Evolutionary conservation across 2,888 invertebrate genomes (phyloP).

Genomic region (Agrotis ipsilon): DNA sequence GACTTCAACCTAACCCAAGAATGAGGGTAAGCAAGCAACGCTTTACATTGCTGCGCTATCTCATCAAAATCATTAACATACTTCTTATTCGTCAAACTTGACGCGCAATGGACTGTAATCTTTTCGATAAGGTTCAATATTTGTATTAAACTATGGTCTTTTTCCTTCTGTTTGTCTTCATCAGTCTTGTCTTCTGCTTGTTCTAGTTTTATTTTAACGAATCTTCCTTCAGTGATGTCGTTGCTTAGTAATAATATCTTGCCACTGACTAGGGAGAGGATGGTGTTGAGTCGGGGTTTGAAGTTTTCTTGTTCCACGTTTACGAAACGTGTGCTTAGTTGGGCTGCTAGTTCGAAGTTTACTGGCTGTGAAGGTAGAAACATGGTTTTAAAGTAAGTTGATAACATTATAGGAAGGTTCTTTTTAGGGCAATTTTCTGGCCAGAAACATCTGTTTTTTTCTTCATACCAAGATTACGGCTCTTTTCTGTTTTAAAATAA

Average conservation of each 20-base stretch:
- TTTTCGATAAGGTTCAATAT: conserved; percentile 93
- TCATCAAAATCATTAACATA: conserved; percentile 89
- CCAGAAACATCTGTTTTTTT: too few relatives aligned
- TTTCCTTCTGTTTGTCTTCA: conserved; percentile 92
- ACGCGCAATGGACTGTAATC: conserved; percentile 92
- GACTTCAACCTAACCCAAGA: conserved; percentile 96
- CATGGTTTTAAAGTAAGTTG: too few relatives aligned
- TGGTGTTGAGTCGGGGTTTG: conserved; percentile 91
- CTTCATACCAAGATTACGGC: too few relatives aligned
- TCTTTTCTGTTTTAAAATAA: too few relatives aligned
- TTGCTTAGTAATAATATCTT: conserved; percentile 88
- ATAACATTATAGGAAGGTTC: too few relatives aligned
- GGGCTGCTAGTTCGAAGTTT: conserved; percentile 94
- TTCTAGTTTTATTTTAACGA: conserved; percentile 89
- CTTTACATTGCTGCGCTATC: conserved; percentile 93
- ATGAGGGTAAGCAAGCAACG: conserved; percentile 95
- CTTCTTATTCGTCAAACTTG: conserved; percentile 89
- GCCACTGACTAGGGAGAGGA: conserved; percentile 92
- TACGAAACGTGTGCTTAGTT: conserved; percentile 95
- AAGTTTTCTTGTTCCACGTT: conserved; percentile 94
- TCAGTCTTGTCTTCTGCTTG: conserved; percentile 84
- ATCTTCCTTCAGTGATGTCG: conserved; percentile 90
- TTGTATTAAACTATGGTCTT: conserved; percentile 95
- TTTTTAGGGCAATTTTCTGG: too few relatives aligned
- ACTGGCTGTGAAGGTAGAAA: conserved; percentile 85